Evolutionary conservation across 1,140 invertebrate species (phyloP), one percentile per base, ranked within the genome.

Genomic region (Sinella curviseta): DNA sequence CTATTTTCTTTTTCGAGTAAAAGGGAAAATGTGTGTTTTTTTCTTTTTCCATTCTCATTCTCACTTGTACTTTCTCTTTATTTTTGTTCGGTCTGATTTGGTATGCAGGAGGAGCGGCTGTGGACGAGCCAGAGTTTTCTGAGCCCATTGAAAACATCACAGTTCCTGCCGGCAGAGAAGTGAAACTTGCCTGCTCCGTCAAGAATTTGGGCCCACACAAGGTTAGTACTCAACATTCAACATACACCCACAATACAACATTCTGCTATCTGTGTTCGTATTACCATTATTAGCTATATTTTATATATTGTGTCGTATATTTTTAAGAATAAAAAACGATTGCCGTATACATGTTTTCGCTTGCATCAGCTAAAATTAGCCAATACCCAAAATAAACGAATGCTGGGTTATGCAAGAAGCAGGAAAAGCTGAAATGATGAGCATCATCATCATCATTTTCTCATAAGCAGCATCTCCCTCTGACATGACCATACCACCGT

Each of bases 181-280:
- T 96, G 28, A 94, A 94, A 85, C 90, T 97, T 81, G 93, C 94
- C 2, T 97, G 95, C 86, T 93, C 93, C 4, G 94, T 97, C 74
- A 95, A 95, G 87, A 94, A 96, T 87, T 90, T 96, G 24, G 94
- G 94, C 80, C 90, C 92, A 0, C 95, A 92, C 85, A 94, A 94
- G 91, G 93, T 94, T 88, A 85, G 86, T 82, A 30, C 74, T 80
- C 31, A 74, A 74, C 70, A 20, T 74, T 74, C 70, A 14, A 8
- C 8, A 28, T n/a, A n/a, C 12, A 60, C 8, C n/a, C 8, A 14
- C 8, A 3, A 3, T 60, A 60, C 55, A 60, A 14, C 3, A 60
- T 60, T 4, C 12, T 60, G 55, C 4, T 48, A 48, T 12, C n/a
- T n/a, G n/a, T n/a, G n/a, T n/a, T n/a, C 55, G 3, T 14, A 60